Evolutionary conservation across 2,113 vertebrate genomes (phyloP).

Genomic region (Orycteropus afer): DNA sequence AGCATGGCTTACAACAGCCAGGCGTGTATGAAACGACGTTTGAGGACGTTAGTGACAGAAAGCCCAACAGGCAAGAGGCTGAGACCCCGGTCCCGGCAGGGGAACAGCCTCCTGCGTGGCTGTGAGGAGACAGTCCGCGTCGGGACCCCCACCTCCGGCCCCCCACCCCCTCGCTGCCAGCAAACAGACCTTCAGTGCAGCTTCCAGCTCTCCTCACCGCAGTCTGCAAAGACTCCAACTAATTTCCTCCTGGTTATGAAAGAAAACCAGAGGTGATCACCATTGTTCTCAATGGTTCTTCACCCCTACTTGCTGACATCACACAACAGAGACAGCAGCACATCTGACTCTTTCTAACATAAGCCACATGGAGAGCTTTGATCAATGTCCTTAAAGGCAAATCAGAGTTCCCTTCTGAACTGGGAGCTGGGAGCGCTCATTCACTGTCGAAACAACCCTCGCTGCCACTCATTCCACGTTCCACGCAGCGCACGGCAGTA

Average conservation of each 20-base stretch:
- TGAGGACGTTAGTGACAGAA: neutral
- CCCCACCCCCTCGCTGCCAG: too few species aligned
- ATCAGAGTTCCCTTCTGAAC: neutral
- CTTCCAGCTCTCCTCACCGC: neutral
- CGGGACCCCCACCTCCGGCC: neutral
- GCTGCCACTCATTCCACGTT: neutral
- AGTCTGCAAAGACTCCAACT: neutral
- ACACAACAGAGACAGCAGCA: neutral
- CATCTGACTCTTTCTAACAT: neutral
- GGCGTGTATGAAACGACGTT: fast-evolving
- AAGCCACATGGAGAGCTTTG: neutral
- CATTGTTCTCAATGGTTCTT: neutral
- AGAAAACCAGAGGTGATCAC: neutral
- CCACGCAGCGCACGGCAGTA: neutral
- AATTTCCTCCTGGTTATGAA: neutral
- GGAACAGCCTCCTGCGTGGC: neutral
- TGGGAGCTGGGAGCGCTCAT: neutral
- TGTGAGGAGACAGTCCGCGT: too few species aligned
- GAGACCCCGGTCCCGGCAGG: neutral
- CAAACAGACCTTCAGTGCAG: fast-evolving
- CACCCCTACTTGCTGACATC: neutral
- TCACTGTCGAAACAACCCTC: neutral
- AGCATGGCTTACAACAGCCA: neutral
- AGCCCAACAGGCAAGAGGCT: neutral
- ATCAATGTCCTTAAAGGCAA: neutral